phyloP scores from a whole-genome alignment of 2,888 invertebrate species.

The Rhabditoides inermis region DNA sequence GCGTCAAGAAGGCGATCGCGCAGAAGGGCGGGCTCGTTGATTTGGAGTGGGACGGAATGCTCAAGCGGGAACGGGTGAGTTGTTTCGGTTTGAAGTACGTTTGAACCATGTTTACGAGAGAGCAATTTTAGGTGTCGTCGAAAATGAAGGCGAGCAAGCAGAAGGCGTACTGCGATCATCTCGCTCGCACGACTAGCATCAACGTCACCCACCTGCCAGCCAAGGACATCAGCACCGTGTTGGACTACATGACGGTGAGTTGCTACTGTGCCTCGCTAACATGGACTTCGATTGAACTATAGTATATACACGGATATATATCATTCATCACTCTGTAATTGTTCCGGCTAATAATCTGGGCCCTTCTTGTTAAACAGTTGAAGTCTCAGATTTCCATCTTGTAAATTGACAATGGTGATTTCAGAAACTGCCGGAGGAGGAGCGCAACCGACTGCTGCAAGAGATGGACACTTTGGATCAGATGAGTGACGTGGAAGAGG shows the following conservation, averaged over 20 bases:
- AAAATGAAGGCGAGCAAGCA: slow-evolving; percentile 28
- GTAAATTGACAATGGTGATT: neutral
- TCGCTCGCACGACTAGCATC: slow-evolving; percentile 28
- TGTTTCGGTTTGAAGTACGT: neutral
- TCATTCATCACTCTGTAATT: too few species aligned
- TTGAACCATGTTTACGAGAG: too few species aligned
- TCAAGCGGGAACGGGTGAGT: slow-evolving; percentile 65
- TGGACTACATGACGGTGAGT: slow-evolving; percentile 21
- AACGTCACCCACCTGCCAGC: slow-evolving; percentile 11
- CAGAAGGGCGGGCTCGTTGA: slow-evolving; percentile 90
- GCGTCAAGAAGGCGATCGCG: slow-evolving; percentile 89
- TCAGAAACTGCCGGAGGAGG: slow-evolving; percentile 23
- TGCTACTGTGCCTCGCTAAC: too few species aligned
- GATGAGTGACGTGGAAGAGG: too few species aligned
- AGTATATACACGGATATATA: too few species aligned
- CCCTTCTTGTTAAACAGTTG: too few species aligned
- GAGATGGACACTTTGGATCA: too few species aligned
- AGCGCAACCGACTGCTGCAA: slow-evolving; percentile 21
- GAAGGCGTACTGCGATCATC: slow-evolving; percentile 27
- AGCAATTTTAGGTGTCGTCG: slow-evolving; percentile 28
- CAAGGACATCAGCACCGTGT: slow-evolving; percentile 14
- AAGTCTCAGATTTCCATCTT: too few species aligned
- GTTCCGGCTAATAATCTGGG: too few species aligned
- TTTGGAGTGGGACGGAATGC: slow-evolving; percentile 91
- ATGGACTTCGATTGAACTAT: too few species aligned